These are phyloP conservation scores for Lepidurus apus DNA, from an alignment of 1,140 invertebrate genomes.

Conservation along the genomic window DNA sequence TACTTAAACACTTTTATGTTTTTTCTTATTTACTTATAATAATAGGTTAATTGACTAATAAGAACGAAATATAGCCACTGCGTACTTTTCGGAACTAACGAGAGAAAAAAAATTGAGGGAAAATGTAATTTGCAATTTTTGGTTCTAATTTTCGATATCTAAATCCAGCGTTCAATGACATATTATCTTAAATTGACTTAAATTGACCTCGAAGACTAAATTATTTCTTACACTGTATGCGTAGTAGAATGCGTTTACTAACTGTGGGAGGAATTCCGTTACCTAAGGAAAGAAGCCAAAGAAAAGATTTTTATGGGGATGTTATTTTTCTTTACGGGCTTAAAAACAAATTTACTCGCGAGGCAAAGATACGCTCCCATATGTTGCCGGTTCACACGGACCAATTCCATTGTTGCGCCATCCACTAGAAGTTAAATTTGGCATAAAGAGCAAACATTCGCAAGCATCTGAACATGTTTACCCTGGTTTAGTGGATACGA, in stretches of 20 bases:
- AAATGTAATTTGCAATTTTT: no score
- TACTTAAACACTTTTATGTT: no score
- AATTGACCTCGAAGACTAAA: not conserved
- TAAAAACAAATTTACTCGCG: conserved; percentile 63
- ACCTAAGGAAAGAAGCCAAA: conserved; percentile 47
- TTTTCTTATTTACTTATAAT: no score
- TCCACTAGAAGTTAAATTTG: conserved; percentile 41
- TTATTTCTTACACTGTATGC: conserved; percentile 73
- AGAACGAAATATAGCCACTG: no score
- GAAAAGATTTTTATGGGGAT: not conserved
- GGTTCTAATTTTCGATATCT: no score
- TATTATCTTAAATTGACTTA: no score
- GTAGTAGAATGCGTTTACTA: conserved; percentile 79
- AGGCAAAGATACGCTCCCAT: conserved; percentile 87
- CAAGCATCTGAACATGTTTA: not conserved
- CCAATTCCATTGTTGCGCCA: conserved; percentile 52
- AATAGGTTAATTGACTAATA: no score
- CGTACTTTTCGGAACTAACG: no score
- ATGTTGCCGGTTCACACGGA: conserved; percentile 69
- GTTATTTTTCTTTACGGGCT: not conserved
- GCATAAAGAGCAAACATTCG: not conserved
- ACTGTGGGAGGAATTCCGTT: conserved; percentile 81
- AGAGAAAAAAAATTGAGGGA: no score
- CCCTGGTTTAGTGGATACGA: not conserved
- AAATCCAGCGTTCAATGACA: no score